Base-by-base conservation (phyloP, 2,113 vertebrate species). In the Paratilapia polleni region DNA sequence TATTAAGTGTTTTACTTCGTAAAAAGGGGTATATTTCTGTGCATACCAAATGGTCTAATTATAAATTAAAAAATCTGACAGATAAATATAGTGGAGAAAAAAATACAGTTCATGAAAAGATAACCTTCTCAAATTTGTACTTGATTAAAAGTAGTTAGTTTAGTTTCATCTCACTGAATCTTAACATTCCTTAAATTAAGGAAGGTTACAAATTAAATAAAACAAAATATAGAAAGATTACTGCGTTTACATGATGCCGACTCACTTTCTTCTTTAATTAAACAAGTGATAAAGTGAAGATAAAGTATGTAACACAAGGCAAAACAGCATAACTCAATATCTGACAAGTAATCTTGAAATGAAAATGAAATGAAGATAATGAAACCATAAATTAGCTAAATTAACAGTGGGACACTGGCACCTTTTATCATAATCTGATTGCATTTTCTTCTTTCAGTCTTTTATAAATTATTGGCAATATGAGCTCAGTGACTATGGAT, bases 381-480 rank as follows among this genome's bases (percentile, higher is more conserved):
- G 10, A 73, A 57, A 24, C 12, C 58, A n/a, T 76, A 57, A 57
- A 76, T 58, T 76, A 56, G 22, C 49, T 36, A 75, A 38, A 57
- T 38, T 15, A 76, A 52, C 31, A 58, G 31, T 17, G 73, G 31
- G 0, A 31, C 34, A 52, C n/a, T 58, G 52, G 31, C 31, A 76
- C 20, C 54, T 76, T 54, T 73, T 73, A 73, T 73, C 68, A 54
- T n/a, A 73, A 54, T 34, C 68, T 76, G 47, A 57, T 57, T 58
- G 52, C n/a, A 57, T 57, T 76, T 76, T 76, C 52, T 58, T 76
- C 73, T 76, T 38, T 57, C 0, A 31, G 14, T 31, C 68, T 54
- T 54, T 73, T 47, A 73, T 31, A 54, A 73, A 54, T 34, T 73
- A 73, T 73, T 73, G 68, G 26, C 68, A 73, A 52, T 73, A 73